Conservation (phyloP, 1,140 invertebrate species). For the Apis dorsata region DNA sequence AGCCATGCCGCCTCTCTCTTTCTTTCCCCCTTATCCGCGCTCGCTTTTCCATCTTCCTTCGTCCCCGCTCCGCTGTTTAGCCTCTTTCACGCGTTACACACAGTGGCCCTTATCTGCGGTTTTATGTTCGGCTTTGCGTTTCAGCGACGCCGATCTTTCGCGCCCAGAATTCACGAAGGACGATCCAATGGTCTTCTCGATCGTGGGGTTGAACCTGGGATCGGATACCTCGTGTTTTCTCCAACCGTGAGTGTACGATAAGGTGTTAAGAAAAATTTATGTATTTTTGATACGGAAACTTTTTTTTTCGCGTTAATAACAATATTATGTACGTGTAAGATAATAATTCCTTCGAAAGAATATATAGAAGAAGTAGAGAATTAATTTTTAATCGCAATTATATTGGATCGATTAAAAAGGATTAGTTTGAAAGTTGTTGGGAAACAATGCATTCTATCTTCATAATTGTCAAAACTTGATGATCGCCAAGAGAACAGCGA, state of each 20-base stretch:
- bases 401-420: too few relatives aligned
- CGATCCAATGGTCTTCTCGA: background rate
- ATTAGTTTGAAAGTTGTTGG: too few relatives aligned
- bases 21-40: slow-evolving; percentile 17
- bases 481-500: too few relatives aligned
- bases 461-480: too few relatives aligned
- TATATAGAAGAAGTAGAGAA: too few relatives aligned
- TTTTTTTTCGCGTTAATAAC: background rate
- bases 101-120: slow-evolving; percentile 73
- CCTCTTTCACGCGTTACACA: slow-evolving; percentile 59
- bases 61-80: slow-evolving; percentile 9
- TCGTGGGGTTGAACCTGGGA: background rate
- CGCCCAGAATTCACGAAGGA: background rate
- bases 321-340: background rate
- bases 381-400: too few relatives aligned
- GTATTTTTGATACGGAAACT: background rate
- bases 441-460: too few relatives aligned
- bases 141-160: slow-evolving; percentile 65
- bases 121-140: slow-evolving; percentile 76
- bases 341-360: background rate
- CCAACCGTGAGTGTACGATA: background rate
- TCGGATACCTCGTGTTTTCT: background rate
- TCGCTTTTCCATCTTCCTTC: slow-evolving; percentile 35
- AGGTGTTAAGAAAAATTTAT: background rate
- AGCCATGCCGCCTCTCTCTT: slow-evolving; percentile 52